phyloP scores from a whole-genome alignment of 2,113 vertebrate genomes.

The Glaucomys volans region DNA sequence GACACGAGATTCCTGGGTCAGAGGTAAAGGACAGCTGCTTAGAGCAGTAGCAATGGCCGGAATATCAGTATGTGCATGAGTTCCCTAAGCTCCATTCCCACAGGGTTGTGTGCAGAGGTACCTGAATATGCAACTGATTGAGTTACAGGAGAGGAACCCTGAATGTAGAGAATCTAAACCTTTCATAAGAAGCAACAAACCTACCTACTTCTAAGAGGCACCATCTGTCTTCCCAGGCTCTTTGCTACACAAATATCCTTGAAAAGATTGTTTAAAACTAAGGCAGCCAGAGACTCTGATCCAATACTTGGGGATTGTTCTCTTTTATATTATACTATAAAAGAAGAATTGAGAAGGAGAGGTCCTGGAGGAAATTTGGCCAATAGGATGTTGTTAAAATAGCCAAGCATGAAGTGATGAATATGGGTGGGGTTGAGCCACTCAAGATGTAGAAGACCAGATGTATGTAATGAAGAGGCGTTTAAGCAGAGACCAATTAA shows the following conservation, averaged over 20 bases:
- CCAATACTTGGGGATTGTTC: background rate
- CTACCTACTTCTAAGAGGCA: background rate
- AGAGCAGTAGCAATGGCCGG: background rate
- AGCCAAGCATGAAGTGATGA: background rate
- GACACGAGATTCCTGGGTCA: too few species aligned
- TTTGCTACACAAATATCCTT: background rate
- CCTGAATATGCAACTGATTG: background rate
- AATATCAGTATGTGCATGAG: background rate
- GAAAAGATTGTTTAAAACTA: constrained; percentile 16
- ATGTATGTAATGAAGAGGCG: background rate
- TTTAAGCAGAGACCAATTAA: background rate
- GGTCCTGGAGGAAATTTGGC: background rate
- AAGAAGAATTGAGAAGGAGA: background rate
- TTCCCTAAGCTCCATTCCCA: background rate
- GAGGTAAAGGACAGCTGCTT: background rate
- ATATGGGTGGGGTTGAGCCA: too few species aligned
- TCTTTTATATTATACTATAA: background rate
- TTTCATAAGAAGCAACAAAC: background rate
- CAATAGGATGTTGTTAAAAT: background rate
- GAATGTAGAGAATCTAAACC: background rate
- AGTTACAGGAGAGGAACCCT: background rate
- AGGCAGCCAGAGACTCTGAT: background rate
- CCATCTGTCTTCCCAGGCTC: background rate
- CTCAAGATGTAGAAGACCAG: background rate
- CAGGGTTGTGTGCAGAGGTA: background rate